These are phyloP conservation scores for Plutomurus gul DNA, from an alignment of 1,140 invertebrate species.

Conservation along the genomic window DNA sequence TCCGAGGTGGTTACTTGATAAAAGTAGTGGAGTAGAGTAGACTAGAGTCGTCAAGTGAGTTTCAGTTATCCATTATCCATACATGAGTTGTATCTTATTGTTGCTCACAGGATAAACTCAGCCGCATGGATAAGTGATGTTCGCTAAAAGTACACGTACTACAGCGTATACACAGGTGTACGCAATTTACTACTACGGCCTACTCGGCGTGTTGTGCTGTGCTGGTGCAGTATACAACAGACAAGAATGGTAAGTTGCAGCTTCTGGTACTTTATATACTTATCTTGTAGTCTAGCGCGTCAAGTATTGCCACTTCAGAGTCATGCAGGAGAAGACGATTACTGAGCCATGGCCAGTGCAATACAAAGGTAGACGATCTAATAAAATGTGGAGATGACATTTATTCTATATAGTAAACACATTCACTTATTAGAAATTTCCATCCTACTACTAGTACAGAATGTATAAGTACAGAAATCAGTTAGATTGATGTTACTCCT, in stretches of 20 bases:
- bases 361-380: slow-evolving; percentile 16
- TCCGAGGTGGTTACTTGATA: neutral
- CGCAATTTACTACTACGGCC: too few species aligned
- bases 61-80: slow-evolving; percentile 2
- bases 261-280: neutral
- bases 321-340: neutral
- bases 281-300: neutral
- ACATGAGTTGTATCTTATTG: neutral
- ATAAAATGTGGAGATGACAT: slow-evolving; percentile 29
- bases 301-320: neutral
- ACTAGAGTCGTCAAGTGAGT: neutral
- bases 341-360: neutral
- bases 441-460: too few species aligned
- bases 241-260: neutral
- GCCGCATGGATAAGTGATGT: neutral
- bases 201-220: neutral
- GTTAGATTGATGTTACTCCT: slow-evolving; percentile 1
- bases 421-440: slow-evolving; percentile 5
- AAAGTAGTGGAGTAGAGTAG: too few species aligned
- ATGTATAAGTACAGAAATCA: slow-evolving; percentile 23
- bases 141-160: too few species aligned
- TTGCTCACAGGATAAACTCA: neutral
- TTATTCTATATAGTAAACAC: slow-evolving; percentile 16
- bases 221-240: neutral
- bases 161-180: too few species aligned